Conservation (phyloP, 2,797 vertebrate genomes). For the Pipistrellus nathusii region DNA sequence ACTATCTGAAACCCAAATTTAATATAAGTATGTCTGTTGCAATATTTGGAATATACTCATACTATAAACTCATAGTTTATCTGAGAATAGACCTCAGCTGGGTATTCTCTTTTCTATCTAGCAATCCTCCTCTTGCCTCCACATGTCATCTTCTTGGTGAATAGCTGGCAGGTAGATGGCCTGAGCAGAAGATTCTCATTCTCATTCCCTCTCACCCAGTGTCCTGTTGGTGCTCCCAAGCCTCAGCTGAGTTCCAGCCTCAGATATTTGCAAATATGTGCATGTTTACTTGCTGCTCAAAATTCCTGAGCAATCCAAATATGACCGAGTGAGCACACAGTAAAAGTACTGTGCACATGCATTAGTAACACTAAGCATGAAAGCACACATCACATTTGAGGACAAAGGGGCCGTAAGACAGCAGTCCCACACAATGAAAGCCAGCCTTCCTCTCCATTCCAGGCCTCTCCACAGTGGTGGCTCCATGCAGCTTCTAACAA, state of each 20-base stretch:
- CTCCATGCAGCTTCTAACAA: not conserved
- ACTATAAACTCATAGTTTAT: not conserved
- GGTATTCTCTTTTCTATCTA: not conserved
- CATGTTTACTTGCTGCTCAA: not conserved
- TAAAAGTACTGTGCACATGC: not conserved
- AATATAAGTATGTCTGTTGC: not conserved
- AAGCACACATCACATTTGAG: not conserved
- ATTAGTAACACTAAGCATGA: not conserved
- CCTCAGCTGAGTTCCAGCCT: not conserved
- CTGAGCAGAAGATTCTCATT: not conserved
- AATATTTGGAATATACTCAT: not conserved
- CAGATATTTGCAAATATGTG: not conserved
- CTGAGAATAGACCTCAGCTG: not conserved
- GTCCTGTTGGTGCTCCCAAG: not conserved
- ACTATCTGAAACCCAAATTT: not conserved
- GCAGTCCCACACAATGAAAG: not conserved
- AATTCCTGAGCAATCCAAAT: not conserved
- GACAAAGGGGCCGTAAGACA: not conserved
- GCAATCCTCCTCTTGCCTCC: not conserved
- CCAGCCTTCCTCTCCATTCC: not conserved
- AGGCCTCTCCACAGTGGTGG: rapidly evolving
- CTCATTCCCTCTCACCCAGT: not conserved
- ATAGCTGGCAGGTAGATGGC: not conserved
- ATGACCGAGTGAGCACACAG: not conserved
- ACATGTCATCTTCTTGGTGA: not conserved